Percentiles rank a stretch among this genome's conserved stretches.
phyloP scores from a whole-genome alignment of 2,113 vertebrate genomes.

The Mus pahari region DNA sequence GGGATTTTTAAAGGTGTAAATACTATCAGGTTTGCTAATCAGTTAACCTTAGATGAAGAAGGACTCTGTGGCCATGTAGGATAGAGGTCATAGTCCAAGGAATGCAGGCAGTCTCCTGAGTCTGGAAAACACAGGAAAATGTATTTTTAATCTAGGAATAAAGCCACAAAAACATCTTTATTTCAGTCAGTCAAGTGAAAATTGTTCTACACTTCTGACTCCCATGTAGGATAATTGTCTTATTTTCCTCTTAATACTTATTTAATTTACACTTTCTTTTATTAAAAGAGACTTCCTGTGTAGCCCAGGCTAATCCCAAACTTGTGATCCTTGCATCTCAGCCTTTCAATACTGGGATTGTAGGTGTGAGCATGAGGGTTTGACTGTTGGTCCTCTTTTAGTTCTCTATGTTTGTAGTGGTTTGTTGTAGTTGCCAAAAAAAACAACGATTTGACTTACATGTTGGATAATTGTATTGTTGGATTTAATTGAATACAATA shows the following conservation, averaged over 20 bases:
- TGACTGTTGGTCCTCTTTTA: neutral
- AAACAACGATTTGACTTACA: neutral
- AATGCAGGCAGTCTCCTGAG: neutral
- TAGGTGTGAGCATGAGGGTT: too few species aligned
- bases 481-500: neutral
- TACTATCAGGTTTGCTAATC: neutral
- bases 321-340: neutral
- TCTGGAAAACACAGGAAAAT: neutral
- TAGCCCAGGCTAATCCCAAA: neutral
- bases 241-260: neutral
- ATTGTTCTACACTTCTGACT: neutral
- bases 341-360: neutral
- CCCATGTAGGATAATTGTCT: neutral
- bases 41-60: neutral
- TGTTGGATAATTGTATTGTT: neutral
- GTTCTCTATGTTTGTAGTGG: neutral
- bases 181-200: neutral
- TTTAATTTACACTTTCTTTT: neutral
- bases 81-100: neutral
- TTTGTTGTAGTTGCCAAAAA: neutral
- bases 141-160: neutral
- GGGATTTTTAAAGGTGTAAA: neutral
- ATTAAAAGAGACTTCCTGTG: neutral
- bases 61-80: neutral
- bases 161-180: neutral